These are phyloP conservation scores for Actinemys pallida DNA, from an alignment of 2,113 vertebrate species.

Conservation along the genomic window DNA sequence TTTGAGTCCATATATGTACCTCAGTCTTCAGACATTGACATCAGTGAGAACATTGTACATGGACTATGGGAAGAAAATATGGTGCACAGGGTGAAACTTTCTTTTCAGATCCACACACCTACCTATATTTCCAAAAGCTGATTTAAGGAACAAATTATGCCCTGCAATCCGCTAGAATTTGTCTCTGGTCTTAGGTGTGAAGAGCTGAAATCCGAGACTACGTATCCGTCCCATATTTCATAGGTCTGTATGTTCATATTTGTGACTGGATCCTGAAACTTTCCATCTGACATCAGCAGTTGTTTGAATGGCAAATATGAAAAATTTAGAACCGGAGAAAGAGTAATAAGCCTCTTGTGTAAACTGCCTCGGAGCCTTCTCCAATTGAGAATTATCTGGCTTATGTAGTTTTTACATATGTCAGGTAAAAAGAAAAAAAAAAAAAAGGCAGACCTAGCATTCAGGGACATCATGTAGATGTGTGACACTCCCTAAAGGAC, in stretches of 20 bases:
- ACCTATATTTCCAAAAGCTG: neutral
- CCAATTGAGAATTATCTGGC: neutral
- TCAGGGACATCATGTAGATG: neutral
- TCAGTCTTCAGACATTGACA: neutral
- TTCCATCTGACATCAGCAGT: constrained; percentile 31
- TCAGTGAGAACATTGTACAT: neutral
- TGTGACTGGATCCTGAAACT: neutral
- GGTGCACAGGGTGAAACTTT: neutral
- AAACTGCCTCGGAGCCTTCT: constrained; percentile 41
- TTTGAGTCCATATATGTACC: neutral
- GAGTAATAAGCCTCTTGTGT: constrained; percentile 41
- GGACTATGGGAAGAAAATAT: neutral
- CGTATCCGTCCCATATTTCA: neutral
- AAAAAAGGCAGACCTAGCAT: neutral
- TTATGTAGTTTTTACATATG: neutral
- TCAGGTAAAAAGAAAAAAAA: neutral
- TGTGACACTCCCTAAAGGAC: neutral
- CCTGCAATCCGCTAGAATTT: neutral
- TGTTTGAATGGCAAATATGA: constrained; percentile 17
- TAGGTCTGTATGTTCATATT: neutral
- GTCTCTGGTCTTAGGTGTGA: fast-evolving
- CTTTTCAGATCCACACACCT: fast-evolving
- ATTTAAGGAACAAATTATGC: neutral
- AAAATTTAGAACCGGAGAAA: constrained; percentile 37
- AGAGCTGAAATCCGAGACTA: neutral